Conservation (phyloP, 2,797 vertebrate species). For the Buphagus erythrorhynchus region DNA sequence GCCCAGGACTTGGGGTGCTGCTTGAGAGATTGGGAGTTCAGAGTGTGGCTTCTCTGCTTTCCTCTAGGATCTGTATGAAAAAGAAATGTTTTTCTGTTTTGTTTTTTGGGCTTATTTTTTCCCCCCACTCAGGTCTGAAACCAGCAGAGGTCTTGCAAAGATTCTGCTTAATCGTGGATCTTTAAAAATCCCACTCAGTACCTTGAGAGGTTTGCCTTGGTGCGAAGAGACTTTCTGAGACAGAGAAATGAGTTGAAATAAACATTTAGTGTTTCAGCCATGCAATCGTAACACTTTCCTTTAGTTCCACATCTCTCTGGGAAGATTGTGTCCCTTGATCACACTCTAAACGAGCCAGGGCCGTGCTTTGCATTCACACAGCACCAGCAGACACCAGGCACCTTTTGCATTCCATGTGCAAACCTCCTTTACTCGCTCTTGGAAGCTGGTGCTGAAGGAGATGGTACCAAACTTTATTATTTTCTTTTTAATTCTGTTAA, state of each 20-base stretch:
- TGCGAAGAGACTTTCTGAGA: neutral
- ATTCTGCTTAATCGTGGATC: neutral
- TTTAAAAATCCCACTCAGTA: neutral
- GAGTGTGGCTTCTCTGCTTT: neutral
- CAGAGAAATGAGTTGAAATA: neutral
- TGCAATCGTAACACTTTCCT: neutral
- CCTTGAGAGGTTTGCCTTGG: neutral
- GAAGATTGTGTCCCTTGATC: neutral
- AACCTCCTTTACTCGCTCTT: neutral
- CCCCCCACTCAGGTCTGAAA: neutral
- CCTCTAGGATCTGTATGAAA: neutral
- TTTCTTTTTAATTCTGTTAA: conserved; percentile 37
- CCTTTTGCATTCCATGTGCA: neutral
- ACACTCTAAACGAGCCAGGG: neutral
- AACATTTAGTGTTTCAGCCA: neutral
- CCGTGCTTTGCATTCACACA: neutral
- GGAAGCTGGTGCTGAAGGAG: neutral
- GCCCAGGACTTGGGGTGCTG: neutral
- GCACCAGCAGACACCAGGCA: neutral
- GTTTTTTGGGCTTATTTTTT: neutral
- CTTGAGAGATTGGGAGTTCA: neutral
- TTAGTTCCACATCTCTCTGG: neutral
- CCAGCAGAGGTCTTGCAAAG: neutral
- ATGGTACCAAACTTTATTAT: conserved; percentile 20
- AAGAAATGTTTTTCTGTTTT: neutral